Base-by-base conservation (phyloP, 2,113 vertebrate genomes). In the Menura novaehollandiae region DNA sequence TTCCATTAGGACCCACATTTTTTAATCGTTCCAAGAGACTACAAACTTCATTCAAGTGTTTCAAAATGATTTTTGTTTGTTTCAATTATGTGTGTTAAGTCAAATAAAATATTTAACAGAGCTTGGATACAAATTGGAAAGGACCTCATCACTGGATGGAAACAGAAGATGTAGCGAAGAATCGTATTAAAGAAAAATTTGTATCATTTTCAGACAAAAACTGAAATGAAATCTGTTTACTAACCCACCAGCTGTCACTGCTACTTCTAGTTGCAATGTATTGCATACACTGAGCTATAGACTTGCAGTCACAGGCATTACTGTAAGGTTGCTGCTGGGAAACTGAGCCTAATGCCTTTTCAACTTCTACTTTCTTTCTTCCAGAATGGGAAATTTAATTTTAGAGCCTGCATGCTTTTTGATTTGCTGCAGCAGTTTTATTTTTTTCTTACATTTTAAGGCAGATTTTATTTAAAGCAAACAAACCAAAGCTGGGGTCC, bases 211-310 rank as follows among this genome's bases (percentile, higher is more conserved):
- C 95, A 97, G 96, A 95, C 91, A 97, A 98, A 97, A 97, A 89
- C 97, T 95, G 89, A 97, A 97, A 96, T 92, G 87, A 97, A 97
- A 98, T 98, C 96, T 98, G 97, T 97, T 97, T 96, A 94, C 82
- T 87, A 92, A 95, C 89, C 92, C 92, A 97, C 96, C 97, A 98
- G 97, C 97, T 98, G 97, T 98, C 97, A 95, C 94, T 97, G 93
- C 89, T 87, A 72, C 88, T 97, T 95, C 95, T 89, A 62, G 75
- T 88, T 92, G 92, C 92, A 86, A 88, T 33, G 66, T 79, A 86
- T 79, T 91, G 94, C 89, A 35, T 86, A 92, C 69, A 46, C 72
- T 47, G 79, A 94, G 85, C 46, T 85, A 93, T 88, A 60, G 20
- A 76, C 88, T 88, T 55, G 64, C 66, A 85, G 81, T 77, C 87